Evolutionary conservation across 1,140 invertebrate species (phyloP), one percentile per base, ranked within the genome.

Genomic region (Agrilus planipennis): DNA sequence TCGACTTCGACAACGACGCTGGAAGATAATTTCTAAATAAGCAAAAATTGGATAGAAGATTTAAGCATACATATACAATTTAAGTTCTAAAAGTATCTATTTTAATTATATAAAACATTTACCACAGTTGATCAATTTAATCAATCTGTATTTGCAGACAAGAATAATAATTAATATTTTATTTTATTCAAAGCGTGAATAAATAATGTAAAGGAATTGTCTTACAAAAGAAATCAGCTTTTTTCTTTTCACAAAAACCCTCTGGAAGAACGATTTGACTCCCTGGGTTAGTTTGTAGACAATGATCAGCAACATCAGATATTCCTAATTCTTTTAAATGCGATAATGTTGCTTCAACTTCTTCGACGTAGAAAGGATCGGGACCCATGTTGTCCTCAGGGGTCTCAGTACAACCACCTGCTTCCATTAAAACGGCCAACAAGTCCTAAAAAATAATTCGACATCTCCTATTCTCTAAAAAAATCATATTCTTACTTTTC

Each of bases 381-480:
- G 73, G 73, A 10, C 70, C 70, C 40, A 62, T 61, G 43, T 65
- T 62, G 16, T 68, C 65, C 39, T 64, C 64, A 17, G 60, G 37
- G 6, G 54, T 50, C 42, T 62, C 55, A 5, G 58, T 60, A 38
- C 60, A 57, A 20, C 75, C 73, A 34, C 74, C 81, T 28, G 79
- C 76, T 68, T 85, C 81, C 51, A 87, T 72, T 22, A 85, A 57
- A 2, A 79, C 76, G 3, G 72, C 72, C 41, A 87, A 59, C 42
- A 84, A 65, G 40, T 62, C 57, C 46, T 65, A 41, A 31, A 46
- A 37, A 46, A 20, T 35, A 29, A 31, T 21, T 32, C 14, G 15
- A 32, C 15, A 32, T 9, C 14, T 32, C 7, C 7, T 7, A 16
- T 9, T 32, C 14, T 32, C 14, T n/a, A 6, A 6, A 9, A 9